These are phyloP conservation scores for Oxyura jamaicensis DNA, from an alignment of 2,113 vertebrate species.

Conservation along the genomic window DNA sequence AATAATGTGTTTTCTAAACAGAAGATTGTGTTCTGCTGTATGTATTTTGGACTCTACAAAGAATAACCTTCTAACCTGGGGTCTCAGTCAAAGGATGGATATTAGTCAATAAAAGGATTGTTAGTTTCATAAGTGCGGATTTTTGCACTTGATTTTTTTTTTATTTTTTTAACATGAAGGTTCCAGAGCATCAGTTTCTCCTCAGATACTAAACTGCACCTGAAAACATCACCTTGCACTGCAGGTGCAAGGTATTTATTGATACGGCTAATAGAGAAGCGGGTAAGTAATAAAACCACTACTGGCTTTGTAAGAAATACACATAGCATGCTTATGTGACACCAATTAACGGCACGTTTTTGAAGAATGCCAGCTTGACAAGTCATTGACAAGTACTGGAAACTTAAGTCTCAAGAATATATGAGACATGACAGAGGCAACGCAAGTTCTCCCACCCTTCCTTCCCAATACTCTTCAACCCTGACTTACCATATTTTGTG, in stretches of 20 bases:
- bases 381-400: slow-evolving; percentile 43
- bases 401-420: slow-evolving; percentile 10
- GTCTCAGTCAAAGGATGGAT: not conserved
- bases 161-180: not conserved
- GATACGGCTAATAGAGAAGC: not conserved
- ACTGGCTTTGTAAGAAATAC: not conserved
- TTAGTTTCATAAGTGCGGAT: not conserved
- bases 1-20: not conserved
- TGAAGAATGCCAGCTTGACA: slow-evolving; percentile 43
- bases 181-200: not conserved
- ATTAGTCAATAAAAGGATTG: not conserved
- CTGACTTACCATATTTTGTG: slow-evolving; percentile 37
- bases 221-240: not conserved
- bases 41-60: not conserved
- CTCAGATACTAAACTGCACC: not conserved
- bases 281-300: not conserved
- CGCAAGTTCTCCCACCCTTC: slow-evolving; percentile 35
- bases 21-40: not conserved
- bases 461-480: slow-evolving; percentile 54
- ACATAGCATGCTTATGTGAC: not conserved
- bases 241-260: not conserved
- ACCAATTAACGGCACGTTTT: not conserved
- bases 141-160: rapidly evolving
- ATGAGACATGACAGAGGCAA: slow-evolving; percentile 51
- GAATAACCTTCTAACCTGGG: not conserved